A percentile compares a stretch with the other conserved stretches of the same genome.
Evolutionary conservation across 1,140 invertebrate genomes (phyloP).

Genomic region (Drosophila pectinifera): DNA sequence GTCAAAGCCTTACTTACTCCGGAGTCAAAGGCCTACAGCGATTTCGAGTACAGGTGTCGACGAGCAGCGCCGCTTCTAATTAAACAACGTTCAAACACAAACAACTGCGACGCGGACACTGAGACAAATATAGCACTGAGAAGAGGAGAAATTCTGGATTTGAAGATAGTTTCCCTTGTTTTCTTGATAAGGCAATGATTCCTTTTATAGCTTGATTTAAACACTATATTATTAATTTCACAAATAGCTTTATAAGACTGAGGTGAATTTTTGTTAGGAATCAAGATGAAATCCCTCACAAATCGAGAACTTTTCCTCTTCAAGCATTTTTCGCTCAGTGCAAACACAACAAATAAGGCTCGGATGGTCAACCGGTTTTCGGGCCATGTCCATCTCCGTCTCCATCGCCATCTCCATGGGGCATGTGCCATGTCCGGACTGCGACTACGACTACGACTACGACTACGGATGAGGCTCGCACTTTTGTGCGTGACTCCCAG

Average conservation of each 20-base stretch:
- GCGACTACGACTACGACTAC: slow-evolving; percentile 8
- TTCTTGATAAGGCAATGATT: no score
- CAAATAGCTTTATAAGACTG: not conserved
- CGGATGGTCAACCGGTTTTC: slow-evolving; percentile 52
- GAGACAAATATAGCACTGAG: not conserved
- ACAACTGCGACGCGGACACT: slow-evolving; percentile 14
- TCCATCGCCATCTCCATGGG: slow-evolving; percentile 13
- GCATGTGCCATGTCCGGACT: slow-evolving; percentile 25
- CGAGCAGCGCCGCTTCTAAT: slow-evolving; percentile 71
- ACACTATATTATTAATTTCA: not conserved
- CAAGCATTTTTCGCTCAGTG: slow-evolving; percentile 8
- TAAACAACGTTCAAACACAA: slow-evolving; percentile 64
- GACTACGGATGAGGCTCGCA: slow-evolving; percentile 1
- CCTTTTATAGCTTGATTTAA: no score
- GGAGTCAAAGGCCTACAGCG: slow-evolving; percentile 28
- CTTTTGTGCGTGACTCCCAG: slow-evolving; percentile 49
- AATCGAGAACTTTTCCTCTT: not conserved
- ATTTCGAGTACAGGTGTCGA: slow-evolving; percentile 68
- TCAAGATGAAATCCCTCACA: not conserved
- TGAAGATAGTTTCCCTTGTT: not conserved
- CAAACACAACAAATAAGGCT: slow-evolving; percentile 65
- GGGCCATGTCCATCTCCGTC: slow-evolving; percentile 35
- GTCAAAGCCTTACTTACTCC: slow-evolving; percentile 25
- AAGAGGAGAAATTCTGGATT: not conserved
- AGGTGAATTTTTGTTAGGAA: not conserved